Conservation (phyloP, 2,888 invertebrate species). For the Lasiommata megera region DNA sequence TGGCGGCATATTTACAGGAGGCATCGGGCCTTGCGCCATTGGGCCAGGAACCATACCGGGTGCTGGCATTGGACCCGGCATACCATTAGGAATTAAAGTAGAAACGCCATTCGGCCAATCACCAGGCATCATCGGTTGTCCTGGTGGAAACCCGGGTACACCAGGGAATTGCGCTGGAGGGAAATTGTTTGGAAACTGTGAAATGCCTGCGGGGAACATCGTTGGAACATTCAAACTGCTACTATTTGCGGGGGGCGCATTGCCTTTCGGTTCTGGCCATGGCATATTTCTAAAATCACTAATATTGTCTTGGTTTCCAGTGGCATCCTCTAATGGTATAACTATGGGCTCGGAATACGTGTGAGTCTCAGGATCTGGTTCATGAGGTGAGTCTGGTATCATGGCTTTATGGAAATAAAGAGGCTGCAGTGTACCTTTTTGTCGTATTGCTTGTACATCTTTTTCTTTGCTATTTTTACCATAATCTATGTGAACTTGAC, state of each 20-base stretch:
- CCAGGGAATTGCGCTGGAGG: slow-evolving; percentile 71
- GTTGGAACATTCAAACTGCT: slow-evolving; percentile 58
- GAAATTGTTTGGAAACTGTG: slow-evolving; percentile 70
- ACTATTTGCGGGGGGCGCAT: slow-evolving; percentile 65
- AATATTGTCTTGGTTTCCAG: slow-evolving; percentile 89
- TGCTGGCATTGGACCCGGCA: slow-evolving; percentile 57
- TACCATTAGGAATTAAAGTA: slow-evolving; percentile 60
- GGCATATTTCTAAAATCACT: slow-evolving; percentile 89
- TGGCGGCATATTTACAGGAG: slow-evolving; percentile 54
- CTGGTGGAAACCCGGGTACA: slow-evolving; percentile 64
- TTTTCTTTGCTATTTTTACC: slow-evolving; percentile 93
- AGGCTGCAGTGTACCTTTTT: slow-evolving; percentile 91
- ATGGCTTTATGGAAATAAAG: slow-evolving; percentile 90
- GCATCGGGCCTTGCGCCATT: slow-evolving; percentile 51
- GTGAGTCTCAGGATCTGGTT: slow-evolving; percentile 92
- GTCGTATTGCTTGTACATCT: slow-evolving; percentile 92
- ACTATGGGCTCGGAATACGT: slow-evolving; percentile 88
- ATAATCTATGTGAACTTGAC: slow-evolving; percentile 84
- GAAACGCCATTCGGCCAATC: slow-evolving; percentile 70
- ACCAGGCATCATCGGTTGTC: slow-evolving; percentile 57
- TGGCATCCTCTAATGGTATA: slow-evolving; percentile 94
- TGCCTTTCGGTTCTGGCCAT: slow-evolving; percentile 92
- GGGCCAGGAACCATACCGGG: slow-evolving; percentile 57
- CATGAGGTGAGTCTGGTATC: slow-evolving; percentile 93
- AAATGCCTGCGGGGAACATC: slow-evolving; percentile 69